phyloP scores from a whole-genome alignment of 2,113 vertebrate genomes.

The Pogonocichla stellata region DNA sequence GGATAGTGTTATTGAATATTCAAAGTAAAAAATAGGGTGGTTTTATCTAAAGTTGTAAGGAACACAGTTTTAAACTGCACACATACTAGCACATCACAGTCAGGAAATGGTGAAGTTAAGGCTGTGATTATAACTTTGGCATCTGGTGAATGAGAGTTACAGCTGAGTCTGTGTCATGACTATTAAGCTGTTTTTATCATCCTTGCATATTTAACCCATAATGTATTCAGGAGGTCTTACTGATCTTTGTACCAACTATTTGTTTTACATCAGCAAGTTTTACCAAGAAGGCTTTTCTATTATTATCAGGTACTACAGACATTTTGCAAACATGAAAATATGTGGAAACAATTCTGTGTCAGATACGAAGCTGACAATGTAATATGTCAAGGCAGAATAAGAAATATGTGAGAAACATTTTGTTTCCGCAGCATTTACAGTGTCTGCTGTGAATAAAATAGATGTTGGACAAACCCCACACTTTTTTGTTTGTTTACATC shows the following conservation, averaged over 20 bases:
- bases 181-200: neutral
- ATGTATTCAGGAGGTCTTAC: neutral
- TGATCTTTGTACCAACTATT: neutral
- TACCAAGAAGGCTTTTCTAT: neutral
- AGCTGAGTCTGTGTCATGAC: neutral
- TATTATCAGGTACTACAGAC: neutral
- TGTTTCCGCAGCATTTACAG: neutral
- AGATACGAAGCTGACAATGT: fast-evolving
- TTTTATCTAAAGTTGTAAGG: neutral
- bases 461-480: neutral
- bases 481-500: neutral
- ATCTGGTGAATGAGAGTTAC: neutral
- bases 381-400: neutral
- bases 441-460: neutral
- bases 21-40: neutral
- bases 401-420: neutral
- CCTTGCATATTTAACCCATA: neutral
- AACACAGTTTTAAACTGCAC: neutral
- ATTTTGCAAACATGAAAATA: neutral
- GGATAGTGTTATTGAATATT: neutral
- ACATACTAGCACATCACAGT: neutral
- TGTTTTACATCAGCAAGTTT: neutral
- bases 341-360: neutral
- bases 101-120: neutral
- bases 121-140: neutral